Evolutionary conservation across 1,140 invertebrate species (phyloP).

Genomic region (Bombyx mori): ASM3026992v2 NC_085111.1:8872501-8873000

Average conservation of each 20-base stretch:
- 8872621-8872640: constrained; percentile 98
- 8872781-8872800: neutral
- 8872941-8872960: constrained; percentile 98
- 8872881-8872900: constrained; percentile 96
- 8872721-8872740: constrained; percentile 87
- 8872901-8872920: constrained; percentile 95
- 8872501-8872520: constrained; percentile 96
- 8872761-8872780: constrained; percentile 77
- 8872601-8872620: constrained; percentile 92
- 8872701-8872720: constrained; percentile 85
- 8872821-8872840: constrained; percentile 47
- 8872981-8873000: constrained; percentile 92
- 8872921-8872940: constrained; percentile 97
- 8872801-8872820: neutral
- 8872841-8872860: constrained; percentile 97
- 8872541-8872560: constrained; percentile 95
- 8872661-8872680: constrained; percentile 93
- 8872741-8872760: constrained; percentile 95
- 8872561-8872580: constrained; percentile 95
- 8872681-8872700: constrained; percentile 89
- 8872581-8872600: constrained; percentile 91
- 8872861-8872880: constrained; percentile 92
- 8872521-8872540: constrained; percentile 93
- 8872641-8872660: constrained; percentile 98
- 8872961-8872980: constrained; percentile 91